Conservation (phyloP, 2,113 vertebrate genomes). For the Puffinus mauretanicus region DNA sequence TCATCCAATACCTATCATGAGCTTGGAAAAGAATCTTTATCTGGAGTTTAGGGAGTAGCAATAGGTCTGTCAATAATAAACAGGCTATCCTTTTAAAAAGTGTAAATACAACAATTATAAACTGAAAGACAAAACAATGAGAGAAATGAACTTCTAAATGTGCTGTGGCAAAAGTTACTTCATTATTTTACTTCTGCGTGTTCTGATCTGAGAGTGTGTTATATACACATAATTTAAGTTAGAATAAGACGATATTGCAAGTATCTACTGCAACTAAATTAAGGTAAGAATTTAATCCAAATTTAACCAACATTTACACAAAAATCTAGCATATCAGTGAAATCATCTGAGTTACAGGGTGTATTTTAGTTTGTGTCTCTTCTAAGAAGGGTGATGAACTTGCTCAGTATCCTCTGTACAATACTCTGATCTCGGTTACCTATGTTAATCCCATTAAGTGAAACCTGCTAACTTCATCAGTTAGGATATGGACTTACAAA, state of each 20-base stretch:
- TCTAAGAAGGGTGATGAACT: neutral
- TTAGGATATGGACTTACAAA: neutral
- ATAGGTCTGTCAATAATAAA: neutral
- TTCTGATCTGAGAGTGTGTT: neutral
- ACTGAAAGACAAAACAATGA: neutral
- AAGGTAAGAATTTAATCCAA: neutral
- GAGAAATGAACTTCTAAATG: neutral
- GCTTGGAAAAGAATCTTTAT: neutral
- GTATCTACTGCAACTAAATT: neutral
- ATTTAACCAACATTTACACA: neutral
- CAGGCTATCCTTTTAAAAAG: neutral
- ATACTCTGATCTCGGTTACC: neutral
- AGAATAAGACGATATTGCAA: neutral
- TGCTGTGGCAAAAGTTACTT: neutral
- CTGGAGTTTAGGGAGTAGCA: neutral
- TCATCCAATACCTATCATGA: neutral
- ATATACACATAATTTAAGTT: neutral
- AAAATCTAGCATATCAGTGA: neutral
- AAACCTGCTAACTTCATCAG: neutral
- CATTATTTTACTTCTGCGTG: neutral
- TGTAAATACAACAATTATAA: neutral
- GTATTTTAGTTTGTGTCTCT: neutral
- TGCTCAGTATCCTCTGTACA: neutral
- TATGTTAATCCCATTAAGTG: neutral
- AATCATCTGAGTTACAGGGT: neutral